Evolutionary conservation across 2,113 vertebrate species (phyloP), one percentile per base, ranked within the genome.

Genomic region (Eretmochelys imbricata): DNA sequence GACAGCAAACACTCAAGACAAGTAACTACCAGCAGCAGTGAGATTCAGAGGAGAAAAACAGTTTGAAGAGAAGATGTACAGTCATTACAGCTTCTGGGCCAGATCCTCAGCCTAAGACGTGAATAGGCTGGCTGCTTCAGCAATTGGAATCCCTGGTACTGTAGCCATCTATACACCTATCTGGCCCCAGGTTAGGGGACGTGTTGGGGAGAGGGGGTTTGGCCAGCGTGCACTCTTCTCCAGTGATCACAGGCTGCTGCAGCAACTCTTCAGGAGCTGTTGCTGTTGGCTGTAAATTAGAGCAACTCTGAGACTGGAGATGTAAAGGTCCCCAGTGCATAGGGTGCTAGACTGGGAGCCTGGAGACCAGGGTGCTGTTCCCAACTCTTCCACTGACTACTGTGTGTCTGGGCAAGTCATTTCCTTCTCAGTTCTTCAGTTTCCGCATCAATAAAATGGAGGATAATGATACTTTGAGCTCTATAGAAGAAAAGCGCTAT

Each of bases 111-210:
- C 85, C 55, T 57, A 10, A 27, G 27, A 29, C 11, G 29, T 62
- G 27, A 91, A 7, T 12, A 80, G 51, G 12, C 48, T 65, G 42
- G 50, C 20, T 55, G 49, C 55, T 49, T 76, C 12, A 78, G 49
- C 0, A 0, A 6, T 69, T 25, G 1, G 2, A 88, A 27, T 0
- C 1, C 88, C 65, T 80, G 53, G n/a, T 91, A 62, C 62, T 59
- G 19, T 42, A 76, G 85, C 31, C 31, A 31, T 24, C 8, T 75
- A 79, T 72, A 20, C 80, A 72, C 65, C 91, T 91, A 57, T 16
- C 75, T n/a, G 22, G 50, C 85, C 89, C 81, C 2, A 0, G 35
- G 76, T 87, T 51, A 54, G 81, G 59, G 51, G 14, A 84, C 59
- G 17, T 51, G 13, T 86, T 84, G 49, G 48, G 83, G n/a, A 20